phyloP scores from a whole-genome alignment of 2,113 vertebrate genomes.

The Gorsachius goisagi region DNA sequence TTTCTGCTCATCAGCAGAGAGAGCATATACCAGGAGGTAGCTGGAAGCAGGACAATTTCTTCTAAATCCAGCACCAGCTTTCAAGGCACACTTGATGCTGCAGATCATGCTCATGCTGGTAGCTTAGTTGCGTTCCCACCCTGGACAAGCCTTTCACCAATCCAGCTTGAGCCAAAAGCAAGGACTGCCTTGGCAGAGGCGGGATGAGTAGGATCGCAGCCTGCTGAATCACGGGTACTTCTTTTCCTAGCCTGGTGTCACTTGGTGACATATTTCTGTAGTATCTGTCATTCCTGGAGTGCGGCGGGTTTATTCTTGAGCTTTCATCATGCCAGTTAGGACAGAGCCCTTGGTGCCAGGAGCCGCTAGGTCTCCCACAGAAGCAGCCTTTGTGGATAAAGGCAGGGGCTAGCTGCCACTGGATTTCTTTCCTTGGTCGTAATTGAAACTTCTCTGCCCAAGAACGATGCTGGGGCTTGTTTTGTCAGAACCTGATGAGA shows the following conservation, averaged over 20 bases:
- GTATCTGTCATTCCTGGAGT: not conserved
- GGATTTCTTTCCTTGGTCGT: not conserved
- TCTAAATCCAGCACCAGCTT: not conserved
- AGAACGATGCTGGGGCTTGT: not conserved
- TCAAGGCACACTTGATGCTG: not conserved
- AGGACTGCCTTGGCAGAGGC: not conserved
- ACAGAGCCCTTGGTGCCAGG: not conserved
- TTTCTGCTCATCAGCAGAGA: not conserved
- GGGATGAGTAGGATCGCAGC: not conserved
- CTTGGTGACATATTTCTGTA: not conserved
- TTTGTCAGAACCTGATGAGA: not conserved
- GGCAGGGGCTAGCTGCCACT: not conserved
- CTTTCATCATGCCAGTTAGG: rapidly evolving
- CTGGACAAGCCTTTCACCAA: not conserved
- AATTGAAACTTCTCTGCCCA: not conserved
- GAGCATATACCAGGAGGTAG: not conserved
- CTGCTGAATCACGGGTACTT: not conserved
- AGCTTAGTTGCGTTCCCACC: not conserved
- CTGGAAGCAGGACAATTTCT: not conserved
- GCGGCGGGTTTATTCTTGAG: not conserved
- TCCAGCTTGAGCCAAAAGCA: not conserved
- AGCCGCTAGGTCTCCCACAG: not conserved
- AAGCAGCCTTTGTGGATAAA: not conserved
- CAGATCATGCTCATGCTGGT: not conserved
- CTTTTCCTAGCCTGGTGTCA: not conserved